Evolutionary conservation across 2,113 vertebrate genomes (phyloP).

Genomic region (Chlorodrepanis virens): DNA sequence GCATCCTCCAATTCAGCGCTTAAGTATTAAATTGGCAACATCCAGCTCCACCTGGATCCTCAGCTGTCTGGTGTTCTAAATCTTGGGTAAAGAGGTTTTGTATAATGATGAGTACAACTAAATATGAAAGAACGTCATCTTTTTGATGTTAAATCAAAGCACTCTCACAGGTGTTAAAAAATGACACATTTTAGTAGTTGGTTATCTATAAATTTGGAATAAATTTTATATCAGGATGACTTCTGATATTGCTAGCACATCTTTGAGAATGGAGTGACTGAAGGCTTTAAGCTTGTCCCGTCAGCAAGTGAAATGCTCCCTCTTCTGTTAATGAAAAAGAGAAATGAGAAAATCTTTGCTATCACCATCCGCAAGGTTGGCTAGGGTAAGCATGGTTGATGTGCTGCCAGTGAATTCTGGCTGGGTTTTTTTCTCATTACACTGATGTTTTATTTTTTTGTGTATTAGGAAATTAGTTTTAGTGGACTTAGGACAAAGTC

Average conservation of each 20-base stretch:
- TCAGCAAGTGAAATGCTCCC: background rate
- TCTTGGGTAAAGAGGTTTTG: background rate
- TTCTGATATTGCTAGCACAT: background rate
- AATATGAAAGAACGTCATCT: fast-evolving
- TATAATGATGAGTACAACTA: background rate
- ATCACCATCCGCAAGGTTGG: background rate
- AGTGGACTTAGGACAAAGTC: background rate
- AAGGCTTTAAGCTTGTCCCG: background rate
- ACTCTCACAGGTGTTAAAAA: background rate
- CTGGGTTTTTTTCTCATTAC: background rate
- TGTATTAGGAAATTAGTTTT: background rate
- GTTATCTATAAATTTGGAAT: background rate
- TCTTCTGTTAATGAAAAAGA: background rate
- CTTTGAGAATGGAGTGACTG: background rate
- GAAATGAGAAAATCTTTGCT: background rate
- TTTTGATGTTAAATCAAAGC: background rate
- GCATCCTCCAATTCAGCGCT: background rate
- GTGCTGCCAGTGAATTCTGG: background rate
- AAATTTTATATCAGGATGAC: background rate
- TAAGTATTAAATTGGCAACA: background rate
- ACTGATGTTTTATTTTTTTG: background rate
- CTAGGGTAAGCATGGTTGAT: background rate
- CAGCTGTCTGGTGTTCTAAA: background rate
- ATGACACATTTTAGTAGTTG: background rate
- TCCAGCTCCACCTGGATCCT: background rate